phyloP scores from a whole-genome alignment of 1,140 invertebrate species.

The Dufourea novaeangliae region DNA sequence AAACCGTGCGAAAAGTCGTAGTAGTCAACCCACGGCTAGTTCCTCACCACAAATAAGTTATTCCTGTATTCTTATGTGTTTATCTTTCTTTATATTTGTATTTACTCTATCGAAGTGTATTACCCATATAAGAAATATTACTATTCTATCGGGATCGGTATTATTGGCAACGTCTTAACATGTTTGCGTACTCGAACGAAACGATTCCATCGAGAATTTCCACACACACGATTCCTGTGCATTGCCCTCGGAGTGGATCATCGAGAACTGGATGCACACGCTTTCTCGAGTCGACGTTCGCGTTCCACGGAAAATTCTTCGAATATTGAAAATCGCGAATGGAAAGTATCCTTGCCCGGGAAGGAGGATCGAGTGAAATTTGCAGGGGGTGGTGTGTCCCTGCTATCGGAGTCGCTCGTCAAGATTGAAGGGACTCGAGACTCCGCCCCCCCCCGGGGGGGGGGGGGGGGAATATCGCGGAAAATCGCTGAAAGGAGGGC shows the following conservation, averaged over 20 bases:
- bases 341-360: constrained; percentile 10
- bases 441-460: not conserved
- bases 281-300: not conserved
- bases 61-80: no score
- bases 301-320: not conserved
- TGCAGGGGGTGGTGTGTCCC: not conserved
- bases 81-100: no score
- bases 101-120: no score
- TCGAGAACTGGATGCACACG: not conserved
- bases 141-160: no score
- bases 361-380: constrained; percentile 31
- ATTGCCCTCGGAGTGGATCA: not conserved
- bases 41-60: no score
- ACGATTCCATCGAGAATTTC: no score
- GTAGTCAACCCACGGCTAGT: no score
- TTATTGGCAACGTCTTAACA: no score
- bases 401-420: constrained; percentile 29
- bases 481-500: constrained; percentile 41
- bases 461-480: constrained; percentile 5
- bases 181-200: no score
- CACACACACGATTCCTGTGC: not conserved
- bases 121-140: no score
- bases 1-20: no score
- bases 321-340: constrained; percentile 52
- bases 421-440: constrained; percentile 1